Percentiles rank a stretch among this genome's conserved stretches.
phyloP scores from a whole-genome alignment of 2,113 vertebrate genomes.

The Phalacrocorax carbo region DNA sequence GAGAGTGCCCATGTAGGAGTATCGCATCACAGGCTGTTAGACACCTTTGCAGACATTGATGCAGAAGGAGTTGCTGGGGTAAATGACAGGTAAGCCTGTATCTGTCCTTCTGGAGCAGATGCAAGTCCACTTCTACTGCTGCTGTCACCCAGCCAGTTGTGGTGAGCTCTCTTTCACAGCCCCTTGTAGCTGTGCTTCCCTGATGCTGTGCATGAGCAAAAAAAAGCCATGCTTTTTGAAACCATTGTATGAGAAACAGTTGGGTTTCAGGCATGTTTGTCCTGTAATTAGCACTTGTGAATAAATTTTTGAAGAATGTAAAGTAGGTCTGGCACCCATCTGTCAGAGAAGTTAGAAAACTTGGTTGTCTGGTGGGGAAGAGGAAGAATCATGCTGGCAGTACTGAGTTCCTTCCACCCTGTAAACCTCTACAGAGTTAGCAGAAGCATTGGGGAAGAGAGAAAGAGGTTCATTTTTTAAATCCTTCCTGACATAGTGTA shows the following conservation, averaged over 20 bases:
- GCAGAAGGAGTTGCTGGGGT: background rate
- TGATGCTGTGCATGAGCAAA: background rate
- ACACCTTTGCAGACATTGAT: background rate
- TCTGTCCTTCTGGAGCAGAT: background rate
- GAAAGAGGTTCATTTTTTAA: background rate
- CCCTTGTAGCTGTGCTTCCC: background rate
- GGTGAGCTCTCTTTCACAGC: background rate
- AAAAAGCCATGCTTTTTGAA: background rate
- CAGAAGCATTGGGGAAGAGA: background rate
- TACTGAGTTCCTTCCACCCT: background rate
- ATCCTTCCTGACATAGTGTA: background rate
- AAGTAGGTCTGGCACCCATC: background rate
- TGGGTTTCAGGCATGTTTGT: background rate
- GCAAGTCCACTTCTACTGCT: background rate
- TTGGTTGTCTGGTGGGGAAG: background rate
- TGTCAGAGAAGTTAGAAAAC: background rate
- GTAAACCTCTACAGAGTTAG: background rate
- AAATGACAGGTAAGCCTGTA: background rate
- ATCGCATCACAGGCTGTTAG: background rate
- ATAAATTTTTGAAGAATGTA: background rate
- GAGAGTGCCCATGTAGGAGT: background rate
- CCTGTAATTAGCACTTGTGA: background rate
- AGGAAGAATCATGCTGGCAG: background rate
- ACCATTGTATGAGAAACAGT: background rate
- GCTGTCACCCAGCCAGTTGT: background rate